Conservation (phyloP, 2,888 invertebrate genomes). For the Allacma fusca region DNA sequence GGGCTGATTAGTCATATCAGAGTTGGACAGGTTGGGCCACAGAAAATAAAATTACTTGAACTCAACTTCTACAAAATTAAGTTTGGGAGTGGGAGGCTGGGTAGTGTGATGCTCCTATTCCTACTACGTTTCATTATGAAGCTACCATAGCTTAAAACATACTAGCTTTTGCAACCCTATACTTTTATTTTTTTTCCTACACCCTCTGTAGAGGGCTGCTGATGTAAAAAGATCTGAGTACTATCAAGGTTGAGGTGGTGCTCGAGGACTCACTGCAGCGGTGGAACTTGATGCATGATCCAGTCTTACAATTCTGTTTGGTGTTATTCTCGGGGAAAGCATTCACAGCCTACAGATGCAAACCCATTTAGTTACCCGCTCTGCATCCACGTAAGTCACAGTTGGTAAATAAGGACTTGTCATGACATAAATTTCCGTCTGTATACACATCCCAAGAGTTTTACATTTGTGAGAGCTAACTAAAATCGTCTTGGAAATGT, state of each 20-base stretch:
- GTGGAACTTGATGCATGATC: neutral
- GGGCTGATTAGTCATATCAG: constrained; percentile 21
- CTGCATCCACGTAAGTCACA: neutral
- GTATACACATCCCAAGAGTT: constrained; percentile 12
- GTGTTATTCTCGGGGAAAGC: neutral
- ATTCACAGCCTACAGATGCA: neutral
- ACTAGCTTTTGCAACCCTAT: too few species aligned
- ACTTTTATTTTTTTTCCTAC: too few species aligned
- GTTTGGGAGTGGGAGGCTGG: too few species aligned
- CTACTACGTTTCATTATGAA: too few species aligned
- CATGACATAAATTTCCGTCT: constrained; percentile 16
- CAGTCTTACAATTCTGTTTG: neutral
- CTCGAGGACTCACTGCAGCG: neutral
- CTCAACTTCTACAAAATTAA: too few species aligned
- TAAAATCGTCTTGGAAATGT: neutral
- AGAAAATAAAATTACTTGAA: neutral
- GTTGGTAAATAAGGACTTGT: constrained; percentile 5
- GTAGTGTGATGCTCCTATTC: too few species aligned
- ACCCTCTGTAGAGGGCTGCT: too few species aligned
- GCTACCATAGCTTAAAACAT: too few species aligned
- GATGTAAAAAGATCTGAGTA: too few species aligned
- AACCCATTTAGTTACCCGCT: neutral
- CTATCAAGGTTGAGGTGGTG: too few species aligned
- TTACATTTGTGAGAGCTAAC: constrained; percentile 5
- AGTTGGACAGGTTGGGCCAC: constrained; percentile 11